These are phyloP conservation scores for Grapholita molesta DNA, from an alignment of 1,140 invertebrate species.

Conservation along the genomic window DNA sequence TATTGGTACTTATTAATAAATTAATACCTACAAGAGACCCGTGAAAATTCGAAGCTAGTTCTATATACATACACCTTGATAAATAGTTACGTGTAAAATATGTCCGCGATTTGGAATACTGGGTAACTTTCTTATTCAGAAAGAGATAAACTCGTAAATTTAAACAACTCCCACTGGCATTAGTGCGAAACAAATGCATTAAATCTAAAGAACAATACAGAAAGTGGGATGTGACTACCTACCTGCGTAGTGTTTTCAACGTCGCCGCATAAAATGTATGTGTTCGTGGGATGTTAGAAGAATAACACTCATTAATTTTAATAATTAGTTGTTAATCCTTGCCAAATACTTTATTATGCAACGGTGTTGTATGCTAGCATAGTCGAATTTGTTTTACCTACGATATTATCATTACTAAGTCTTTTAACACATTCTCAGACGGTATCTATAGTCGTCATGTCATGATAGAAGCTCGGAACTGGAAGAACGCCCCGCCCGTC, in stretches of 20 bases:
- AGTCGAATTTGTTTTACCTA: not conserved
- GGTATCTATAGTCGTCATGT: no score
- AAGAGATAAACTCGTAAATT: constrained; percentile 4
- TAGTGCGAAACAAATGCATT: constrained; percentile 22
- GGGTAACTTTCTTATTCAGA: no score
- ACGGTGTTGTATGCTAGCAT: not conserved
- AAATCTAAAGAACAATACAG: constrained; percentile 15
- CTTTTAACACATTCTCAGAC: no score
- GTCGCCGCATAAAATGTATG: not conserved
- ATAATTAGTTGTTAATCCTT: constrained; percentile 8
- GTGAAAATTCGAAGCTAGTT: no score
- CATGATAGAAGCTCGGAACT: no score
- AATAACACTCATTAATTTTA: not conserved
- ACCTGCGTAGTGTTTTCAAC: not conserved
- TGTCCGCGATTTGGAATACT: no score
- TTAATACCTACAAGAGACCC: no score
- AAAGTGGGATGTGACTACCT: not conserved
- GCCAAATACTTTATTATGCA: constrained; percentile 18
- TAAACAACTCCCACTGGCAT: constrained; percentile 18
- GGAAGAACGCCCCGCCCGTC: no score
- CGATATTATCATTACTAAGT: not conserved
- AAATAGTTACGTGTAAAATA: no score
- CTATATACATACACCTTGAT: no score
- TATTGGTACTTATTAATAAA: no score
- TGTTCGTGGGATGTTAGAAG: not conserved